Evolutionary conservation across 2,113 vertebrate genomes (phyloP).

Genomic region (Xyliphius kryptos): DNA sequence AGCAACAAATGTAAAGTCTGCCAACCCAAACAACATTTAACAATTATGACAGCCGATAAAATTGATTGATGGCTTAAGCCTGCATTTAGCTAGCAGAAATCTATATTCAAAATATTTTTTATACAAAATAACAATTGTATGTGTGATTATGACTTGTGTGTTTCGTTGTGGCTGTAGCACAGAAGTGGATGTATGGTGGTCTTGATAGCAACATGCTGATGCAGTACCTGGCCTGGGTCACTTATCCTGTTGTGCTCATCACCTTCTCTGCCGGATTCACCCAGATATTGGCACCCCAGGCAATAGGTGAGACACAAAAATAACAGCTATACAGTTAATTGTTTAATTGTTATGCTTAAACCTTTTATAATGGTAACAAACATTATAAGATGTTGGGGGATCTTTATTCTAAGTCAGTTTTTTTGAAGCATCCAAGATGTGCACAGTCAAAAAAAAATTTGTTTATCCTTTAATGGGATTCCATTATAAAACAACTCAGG

Average conservation of each 20-base stretch:
- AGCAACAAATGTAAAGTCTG: too few relatives aligned
- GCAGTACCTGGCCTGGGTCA: slow-evolving; percentile 97
- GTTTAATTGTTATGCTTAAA: too few relatives aligned
- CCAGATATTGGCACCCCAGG: slow-evolving; percentile 93
- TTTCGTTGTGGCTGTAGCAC: slow-evolving; percentile 71
- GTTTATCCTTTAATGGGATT: too few relatives aligned
- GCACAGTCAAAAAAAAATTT: too few relatives aligned
- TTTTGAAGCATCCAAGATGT: too few relatives aligned
- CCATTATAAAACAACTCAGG: too few relatives aligned
- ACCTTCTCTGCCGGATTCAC: slow-evolving; percentile 98
- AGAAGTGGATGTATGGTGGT: slow-evolving; percentile 97
- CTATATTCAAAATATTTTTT: slow-evolving; percentile 23
- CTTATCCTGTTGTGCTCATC: slow-evolving; percentile 95
- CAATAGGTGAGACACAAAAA: slow-evolving; percentile 74
- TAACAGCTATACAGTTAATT: slow-evolving; percentile 14
- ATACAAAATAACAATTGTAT: too few relatives aligned
- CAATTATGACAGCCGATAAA: too few relatives aligned
- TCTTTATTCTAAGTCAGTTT: too few relatives aligned
- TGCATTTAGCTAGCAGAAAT: neutral
- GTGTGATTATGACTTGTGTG: slow-evolving; percentile 16
- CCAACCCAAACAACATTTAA: too few relatives aligned
- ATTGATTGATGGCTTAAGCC: too few relatives aligned
- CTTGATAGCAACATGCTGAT: slow-evolving; percentile 86
- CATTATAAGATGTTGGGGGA: neutral
- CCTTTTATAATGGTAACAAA: neutral